Evolutionary conservation across 2,797 vertebrate species (phyloP).

Genomic region (Sebastes hubbsi): DNA sequence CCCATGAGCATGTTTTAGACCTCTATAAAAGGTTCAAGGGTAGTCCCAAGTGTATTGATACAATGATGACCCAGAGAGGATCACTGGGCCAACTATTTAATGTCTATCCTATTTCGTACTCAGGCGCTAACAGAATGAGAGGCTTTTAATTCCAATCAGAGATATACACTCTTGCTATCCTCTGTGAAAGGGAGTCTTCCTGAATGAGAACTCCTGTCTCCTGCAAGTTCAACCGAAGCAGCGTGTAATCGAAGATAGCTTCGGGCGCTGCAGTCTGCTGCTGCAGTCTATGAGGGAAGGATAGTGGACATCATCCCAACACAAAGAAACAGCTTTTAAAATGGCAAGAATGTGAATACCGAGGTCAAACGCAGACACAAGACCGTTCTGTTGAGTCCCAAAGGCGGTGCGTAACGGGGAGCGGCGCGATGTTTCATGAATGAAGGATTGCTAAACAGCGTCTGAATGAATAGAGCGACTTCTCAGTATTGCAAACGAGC

Average conservation of each 20-base stretch:
- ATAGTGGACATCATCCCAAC: slow-evolving; percentile 59
- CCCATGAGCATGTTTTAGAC: not conserved
- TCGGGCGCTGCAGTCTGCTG: slow-evolving; percentile 55
- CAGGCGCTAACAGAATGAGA: slow-evolving; percentile 17
- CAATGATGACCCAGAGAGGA: slow-evolving; percentile 26
- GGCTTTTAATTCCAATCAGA: slow-evolving; percentile 52
- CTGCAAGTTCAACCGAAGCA: slow-evolving; percentile 68
- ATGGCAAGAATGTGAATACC: slow-evolving; percentile 69
- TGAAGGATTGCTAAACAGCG: slow-evolving; percentile 41
- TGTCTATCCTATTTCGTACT: slow-evolving; percentile 33
- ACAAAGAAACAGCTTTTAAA: slow-evolving; percentile 76
- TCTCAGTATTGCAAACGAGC: slow-evolving; percentile 36
- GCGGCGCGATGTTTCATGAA: slow-evolving; percentile 46
- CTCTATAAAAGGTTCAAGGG: not conserved
- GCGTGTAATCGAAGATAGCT: slow-evolving; percentile 73
- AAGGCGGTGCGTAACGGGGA: slow-evolving; percentile 27
- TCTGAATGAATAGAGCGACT: slow-evolving; percentile 49
- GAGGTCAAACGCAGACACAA: slow-evolving; percentile 71
- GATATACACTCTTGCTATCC: slow-evolving; percentile 18
- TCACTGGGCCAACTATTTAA: slow-evolving; percentile 21
- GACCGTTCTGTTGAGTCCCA: slow-evolving; percentile 50
- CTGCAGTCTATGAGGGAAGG: slow-evolving; percentile 47
- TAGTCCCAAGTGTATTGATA: slow-evolving; percentile 5
- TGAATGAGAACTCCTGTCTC: slow-evolving; percentile 72
- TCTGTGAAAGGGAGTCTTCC: slow-evolving; percentile 43